Percentiles rank a stretch among this genome's conserved stretches.
Evolutionary conservation across 2,797 vertebrate species (phyloP).

Genomic region (Sebastiscus albofasciatus): DNA sequence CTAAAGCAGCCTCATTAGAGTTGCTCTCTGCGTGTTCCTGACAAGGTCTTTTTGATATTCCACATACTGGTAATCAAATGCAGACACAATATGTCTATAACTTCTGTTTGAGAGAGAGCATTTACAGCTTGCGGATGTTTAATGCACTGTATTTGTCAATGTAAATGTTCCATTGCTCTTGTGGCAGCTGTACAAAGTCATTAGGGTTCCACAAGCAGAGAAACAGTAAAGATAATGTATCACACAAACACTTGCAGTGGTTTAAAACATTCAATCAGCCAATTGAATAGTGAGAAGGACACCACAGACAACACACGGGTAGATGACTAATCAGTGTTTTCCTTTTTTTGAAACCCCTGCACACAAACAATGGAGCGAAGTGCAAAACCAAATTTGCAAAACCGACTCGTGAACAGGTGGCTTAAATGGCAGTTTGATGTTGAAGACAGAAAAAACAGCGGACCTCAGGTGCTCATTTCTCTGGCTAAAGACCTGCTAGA

Average conservation of each 20-base stretch:
- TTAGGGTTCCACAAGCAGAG: conserved; percentile 2
- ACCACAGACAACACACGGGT: not conserved
- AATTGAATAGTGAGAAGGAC: not conserved
- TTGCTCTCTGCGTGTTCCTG: not conserved
- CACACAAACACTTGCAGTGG: conserved; percentile 3
- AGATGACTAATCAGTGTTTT: not conserved
- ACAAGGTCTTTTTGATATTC: conserved; percentile 31
- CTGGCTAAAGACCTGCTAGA: not conserved
- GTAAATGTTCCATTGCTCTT: conserved; percentile 1
- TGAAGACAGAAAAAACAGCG: not conserved
- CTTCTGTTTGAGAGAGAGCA: not conserved
- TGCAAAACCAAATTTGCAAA: not conserved
- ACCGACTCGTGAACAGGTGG: not conserved
- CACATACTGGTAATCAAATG: conserved; percentile 7
- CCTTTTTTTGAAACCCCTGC: not conserved
- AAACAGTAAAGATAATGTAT: conserved; percentile 8
- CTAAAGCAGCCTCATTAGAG: not conserved
- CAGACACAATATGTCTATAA: not conserved
- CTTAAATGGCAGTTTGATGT: not conserved
- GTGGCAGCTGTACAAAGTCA: not conserved
- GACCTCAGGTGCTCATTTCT: not conserved
- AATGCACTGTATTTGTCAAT: conserved; percentile 2
- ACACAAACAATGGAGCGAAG: not conserved
- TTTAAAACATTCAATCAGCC: conserved; percentile 16
- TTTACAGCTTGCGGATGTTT: not conserved